phyloP scores from a whole-genome alignment of 2,888 invertebrate genomes.

The Heliconius charithonia region DNA sequence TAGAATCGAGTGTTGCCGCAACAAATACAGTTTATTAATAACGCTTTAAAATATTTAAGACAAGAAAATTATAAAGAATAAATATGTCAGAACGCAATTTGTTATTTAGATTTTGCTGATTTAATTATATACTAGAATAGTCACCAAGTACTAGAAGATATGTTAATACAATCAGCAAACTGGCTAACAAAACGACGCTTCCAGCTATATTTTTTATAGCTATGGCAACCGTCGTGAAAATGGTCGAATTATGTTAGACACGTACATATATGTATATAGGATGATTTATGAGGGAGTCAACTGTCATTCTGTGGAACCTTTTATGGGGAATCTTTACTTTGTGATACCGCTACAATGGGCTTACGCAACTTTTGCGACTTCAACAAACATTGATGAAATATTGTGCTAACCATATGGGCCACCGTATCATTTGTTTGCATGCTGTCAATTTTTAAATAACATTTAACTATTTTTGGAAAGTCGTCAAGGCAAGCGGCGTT shows the following conservation, averaged over 20 bases:
- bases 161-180: constrained; percentile 32
- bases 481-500: too few species aligned
- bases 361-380: constrained; percentile 50
- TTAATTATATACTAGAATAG: constrained; percentile 27
- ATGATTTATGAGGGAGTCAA: constrained; percentile 73
- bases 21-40: constrained; percentile 3
- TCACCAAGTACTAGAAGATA: constrained; percentile 15
- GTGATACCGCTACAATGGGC: constrained; percentile 55
- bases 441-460: constrained; percentile 24
- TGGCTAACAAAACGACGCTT: constrained; percentile 33
- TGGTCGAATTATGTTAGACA: constrained; percentile 53
- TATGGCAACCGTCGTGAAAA: constrained; percentile 40
- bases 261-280: constrained; percentile 47
- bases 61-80: constrained; percentile 32
- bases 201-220: constrained; percentile 35
- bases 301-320: constrained; percentile 67
- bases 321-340: constrained; percentile 67
- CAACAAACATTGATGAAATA: constrained; percentile 59
- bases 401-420: constrained; percentile 43
- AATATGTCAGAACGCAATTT: constrained; percentile 28
- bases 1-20: background rate
- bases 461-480: background rate
- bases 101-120: constrained; percentile 16
- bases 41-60: constrained; percentile 23
- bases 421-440: constrained; percentile 36